Percentiles rank a stretch among this genome's conserved stretches.
Evolutionary conservation across 2,113 vertebrate genomes (phyloP).

Genomic region (Prionailurus viverrinus): DNA sequence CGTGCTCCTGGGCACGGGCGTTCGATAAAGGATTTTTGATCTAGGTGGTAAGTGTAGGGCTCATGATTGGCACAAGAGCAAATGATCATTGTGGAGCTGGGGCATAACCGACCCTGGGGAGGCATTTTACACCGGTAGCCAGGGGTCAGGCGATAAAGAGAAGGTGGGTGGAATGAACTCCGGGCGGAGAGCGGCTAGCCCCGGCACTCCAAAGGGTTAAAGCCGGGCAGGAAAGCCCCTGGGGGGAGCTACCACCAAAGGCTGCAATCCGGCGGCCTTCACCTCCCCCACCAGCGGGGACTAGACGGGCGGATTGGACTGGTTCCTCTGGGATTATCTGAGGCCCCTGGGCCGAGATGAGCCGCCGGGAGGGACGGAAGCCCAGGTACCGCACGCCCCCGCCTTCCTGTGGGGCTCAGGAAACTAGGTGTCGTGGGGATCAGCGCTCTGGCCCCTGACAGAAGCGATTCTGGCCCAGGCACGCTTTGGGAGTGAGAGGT

Average conservation of each 20-base stretch:
- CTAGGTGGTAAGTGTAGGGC: not conserved
- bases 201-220: constrained; percentile 80
- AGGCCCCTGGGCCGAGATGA: constrained; percentile 63
- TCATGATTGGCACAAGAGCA: not conserved
- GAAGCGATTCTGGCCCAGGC: not conserved
- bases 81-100: not conserved
- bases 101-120: not conserved
- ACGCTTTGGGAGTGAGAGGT: not conserved
- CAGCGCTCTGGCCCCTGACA: not conserved
- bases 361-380: not conserved
- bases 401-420: not conserved
- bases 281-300: constrained; percentile 69
- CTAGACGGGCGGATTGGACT: constrained; percentile 27
- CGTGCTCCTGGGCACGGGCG: not conserved
- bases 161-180: not conserved
- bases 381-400: not conserved
- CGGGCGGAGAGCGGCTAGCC: not conserved
- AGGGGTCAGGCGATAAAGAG: not conserved
- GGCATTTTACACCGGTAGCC: not conserved
- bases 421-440: not conserved
- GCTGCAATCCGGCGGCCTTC: not conserved
- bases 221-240: constrained; percentile 72
- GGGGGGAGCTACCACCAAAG: constrained; percentile 53
- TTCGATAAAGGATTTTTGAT: constrained; percentile 19
- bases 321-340: constrained; percentile 58